phyloP scores from a whole-genome alignment of 2,888 invertebrate species.

The Keiferia lycopersicella region DNA sequence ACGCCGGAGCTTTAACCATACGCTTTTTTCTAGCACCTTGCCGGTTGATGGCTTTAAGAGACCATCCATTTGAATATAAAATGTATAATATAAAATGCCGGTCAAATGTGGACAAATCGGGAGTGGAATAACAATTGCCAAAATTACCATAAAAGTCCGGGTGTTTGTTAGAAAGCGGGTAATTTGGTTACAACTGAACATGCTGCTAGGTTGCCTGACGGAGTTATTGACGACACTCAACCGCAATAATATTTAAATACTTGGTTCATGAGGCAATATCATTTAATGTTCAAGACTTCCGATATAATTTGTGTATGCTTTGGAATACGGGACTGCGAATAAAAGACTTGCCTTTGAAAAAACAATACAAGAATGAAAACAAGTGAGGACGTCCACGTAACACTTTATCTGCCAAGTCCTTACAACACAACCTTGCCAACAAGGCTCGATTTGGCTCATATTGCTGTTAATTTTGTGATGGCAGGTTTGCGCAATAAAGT shows the following conservation, averaged over 20 bases:
- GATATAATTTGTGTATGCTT: constrained; percentile 47
- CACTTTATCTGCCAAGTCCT: no score
- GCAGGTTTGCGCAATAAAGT: no score
- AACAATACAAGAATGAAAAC: no score
- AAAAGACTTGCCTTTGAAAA: neutral
- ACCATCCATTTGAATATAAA: constrained; percentile 78
- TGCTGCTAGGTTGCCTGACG: constrained; percentile 68
- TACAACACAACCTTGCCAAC: no score
- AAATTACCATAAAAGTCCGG: constrained; percentile 78
- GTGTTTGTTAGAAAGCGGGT: constrained; percentile 81
- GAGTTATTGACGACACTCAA: constrained; percentile 57
- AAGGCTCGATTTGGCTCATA: no score
- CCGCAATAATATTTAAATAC: constrained; percentile 59
- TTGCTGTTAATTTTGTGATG: neutral
- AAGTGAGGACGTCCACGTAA: no score
- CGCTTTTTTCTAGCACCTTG: constrained; percentile 69
- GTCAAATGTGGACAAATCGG: constrained; percentile 77
- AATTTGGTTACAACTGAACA: constrained; percentile 76
- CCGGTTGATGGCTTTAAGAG: constrained; percentile 78
- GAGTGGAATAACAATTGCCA: constrained; percentile 74
- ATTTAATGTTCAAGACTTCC: constrained; percentile 67
- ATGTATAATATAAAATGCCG: constrained; percentile 76
- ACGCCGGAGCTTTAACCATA: constrained; percentile 63
- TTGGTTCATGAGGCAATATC: constrained; percentile 60
- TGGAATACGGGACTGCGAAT: constrained; percentile 42